Percentiles rank a stretch among this genome's conserved stretches.
These are phyloP conservation scores for Drosophila helvetica DNA, from an alignment of 2,888 invertebrate genomes.

Conservation along the genomic window DNA sequence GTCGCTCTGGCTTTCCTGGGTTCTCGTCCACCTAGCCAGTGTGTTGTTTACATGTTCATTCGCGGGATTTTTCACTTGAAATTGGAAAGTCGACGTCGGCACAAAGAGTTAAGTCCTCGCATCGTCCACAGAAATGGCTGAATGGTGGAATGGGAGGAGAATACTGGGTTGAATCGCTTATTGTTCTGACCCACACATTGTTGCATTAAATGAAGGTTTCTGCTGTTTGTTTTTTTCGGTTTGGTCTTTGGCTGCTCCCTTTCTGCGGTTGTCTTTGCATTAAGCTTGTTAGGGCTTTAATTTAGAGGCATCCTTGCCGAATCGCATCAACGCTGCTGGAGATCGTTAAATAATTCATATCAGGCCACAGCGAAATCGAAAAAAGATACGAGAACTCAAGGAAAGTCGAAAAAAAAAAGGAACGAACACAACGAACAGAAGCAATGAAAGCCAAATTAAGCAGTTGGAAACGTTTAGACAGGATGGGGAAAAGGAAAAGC, in stretches of 20 bases:
- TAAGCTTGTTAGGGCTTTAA: constrained; percentile 77
- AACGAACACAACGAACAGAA: constrained; percentile 56
- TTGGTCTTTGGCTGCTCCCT: constrained; percentile 16
- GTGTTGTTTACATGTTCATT: constrained; percentile 78
- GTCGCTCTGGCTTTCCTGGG: constrained; percentile 25
- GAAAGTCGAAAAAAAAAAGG: constrained; percentile 7
- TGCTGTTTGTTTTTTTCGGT: constrained; percentile 21
- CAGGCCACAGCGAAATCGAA: constrained; percentile 52
- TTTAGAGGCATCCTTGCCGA: constrained; percentile 68
- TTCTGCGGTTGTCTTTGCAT: constrained; percentile 65
- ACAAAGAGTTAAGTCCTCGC: constrained; percentile 73
- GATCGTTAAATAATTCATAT: constrained; percentile 80
- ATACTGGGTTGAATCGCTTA: constrained; percentile 13
- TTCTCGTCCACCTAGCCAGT: constrained; percentile 56
- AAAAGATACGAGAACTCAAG: constrained; percentile 27
- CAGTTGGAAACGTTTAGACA: constrained; percentile 73
- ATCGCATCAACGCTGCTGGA: constrained; percentile 79
- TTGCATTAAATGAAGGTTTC: constrained; percentile 72
- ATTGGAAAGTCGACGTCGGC: constrained; percentile 74
- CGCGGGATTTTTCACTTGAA: constrained; percentile 79
- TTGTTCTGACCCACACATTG: constrained; percentile 53
- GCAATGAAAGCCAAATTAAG: constrained; percentile 81
- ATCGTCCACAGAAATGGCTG: constrained; percentile 20
- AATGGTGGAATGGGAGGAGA: not conserved
- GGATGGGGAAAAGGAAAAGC: constrained; percentile 7